Percentiles rank a stretch among this genome's conserved stretches.
Evolutionary conservation across 53 echinoderm and acorn worm genomes (phyloP).

Genomic region (Apostichopus leukothele): DNA sequence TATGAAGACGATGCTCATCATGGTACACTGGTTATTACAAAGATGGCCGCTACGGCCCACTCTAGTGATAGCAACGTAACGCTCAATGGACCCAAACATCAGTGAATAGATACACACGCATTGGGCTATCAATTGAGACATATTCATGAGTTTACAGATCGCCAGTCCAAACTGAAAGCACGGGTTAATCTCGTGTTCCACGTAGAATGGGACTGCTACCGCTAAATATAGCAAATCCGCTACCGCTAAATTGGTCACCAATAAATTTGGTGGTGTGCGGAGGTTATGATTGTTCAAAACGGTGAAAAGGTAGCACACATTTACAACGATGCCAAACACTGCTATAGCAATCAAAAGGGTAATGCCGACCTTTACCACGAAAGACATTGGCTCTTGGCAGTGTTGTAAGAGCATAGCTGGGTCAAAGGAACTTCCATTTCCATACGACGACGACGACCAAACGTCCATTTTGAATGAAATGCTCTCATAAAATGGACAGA

Average conservation of each 20-base stretch:
- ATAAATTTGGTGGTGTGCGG: constrained; percentile 72
- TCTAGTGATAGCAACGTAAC: constrained; percentile 74
- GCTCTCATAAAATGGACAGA: too few species aligned
- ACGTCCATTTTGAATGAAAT: background rate
- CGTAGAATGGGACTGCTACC: constrained; percentile 63
- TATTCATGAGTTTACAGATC: constrained; percentile 66
- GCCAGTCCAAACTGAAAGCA: constrained; percentile 62
- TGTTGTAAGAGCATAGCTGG: background rate
- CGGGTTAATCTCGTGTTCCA: constrained; percentile 65
- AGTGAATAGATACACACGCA: constrained; percentile 78
- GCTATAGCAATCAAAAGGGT: constrained; percentile 46
- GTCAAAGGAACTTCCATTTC: background rate
- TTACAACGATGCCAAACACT: constrained; percentile 67
- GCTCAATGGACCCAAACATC: constrained; percentile 71
- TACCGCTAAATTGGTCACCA: constrained; percentile 75
- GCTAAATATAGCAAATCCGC: constrained; percentile 74
- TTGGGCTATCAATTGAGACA: constrained; percentile 69
- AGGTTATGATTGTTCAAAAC: constrained; percentile 65
- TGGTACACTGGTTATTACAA: constrained; percentile 55
- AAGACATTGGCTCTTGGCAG: background rate
- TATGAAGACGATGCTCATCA: constrained; percentile 57
- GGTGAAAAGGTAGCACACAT: constrained; percentile 61
- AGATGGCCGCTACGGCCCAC: constrained; percentile 54
- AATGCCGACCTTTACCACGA: constrained; percentile 23
- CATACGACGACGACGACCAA: background rate